Evolutionary conservation across 2,888 invertebrate genomes (phyloP), one percentile per base, ranked within the genome.

Genomic region (Rhagonycha fulva): DNA sequence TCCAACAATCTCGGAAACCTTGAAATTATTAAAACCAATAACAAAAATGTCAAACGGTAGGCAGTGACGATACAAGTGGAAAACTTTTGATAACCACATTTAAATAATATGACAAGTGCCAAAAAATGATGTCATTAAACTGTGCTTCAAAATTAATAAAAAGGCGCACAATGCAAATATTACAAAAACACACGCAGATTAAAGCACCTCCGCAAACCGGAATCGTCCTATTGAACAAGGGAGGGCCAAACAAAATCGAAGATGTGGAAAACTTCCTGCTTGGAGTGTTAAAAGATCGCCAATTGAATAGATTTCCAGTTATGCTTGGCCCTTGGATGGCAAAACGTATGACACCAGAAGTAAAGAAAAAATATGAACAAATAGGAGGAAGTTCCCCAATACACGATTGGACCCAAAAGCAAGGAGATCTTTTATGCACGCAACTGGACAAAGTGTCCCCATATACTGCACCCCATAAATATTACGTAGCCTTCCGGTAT

Each of bases 381-480:
- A 98, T 98, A 70, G 98, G 98, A 0, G 98, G 98, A 0, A 98
- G 98, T 0, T 98, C 98, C 0, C 98, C 98, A 2, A 98, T 98
- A 83, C 90, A 95, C 23, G 94, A 94, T 83, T 98, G 98, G 98
- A 98, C 98, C 0, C 91, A 95, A 81, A 88, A 89, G 72, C 98
- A 98, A 89, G 98, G 98, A 77, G 89, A 93, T 80, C 88, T 93
- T 2, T 90, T 98, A 88, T 95, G 96, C 72, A 89, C 94, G 79
- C 90, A 93, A 62, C 87, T 98, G 70, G 96, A 98, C 86, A 88
- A 90, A 82, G 88, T 94, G 79, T 92, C 94, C 14, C 97, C 98
- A 0, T 90, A 92, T 75, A 94, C 95, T 61, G 97, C 95, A 0
- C 98, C 98, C 0, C 98, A 98, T 87, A 97, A 97, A 82, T 93